Evolutionary conservation across 2,113 vertebrate genomes (phyloP).

Genomic region (Actenoides hombroni): DNA sequence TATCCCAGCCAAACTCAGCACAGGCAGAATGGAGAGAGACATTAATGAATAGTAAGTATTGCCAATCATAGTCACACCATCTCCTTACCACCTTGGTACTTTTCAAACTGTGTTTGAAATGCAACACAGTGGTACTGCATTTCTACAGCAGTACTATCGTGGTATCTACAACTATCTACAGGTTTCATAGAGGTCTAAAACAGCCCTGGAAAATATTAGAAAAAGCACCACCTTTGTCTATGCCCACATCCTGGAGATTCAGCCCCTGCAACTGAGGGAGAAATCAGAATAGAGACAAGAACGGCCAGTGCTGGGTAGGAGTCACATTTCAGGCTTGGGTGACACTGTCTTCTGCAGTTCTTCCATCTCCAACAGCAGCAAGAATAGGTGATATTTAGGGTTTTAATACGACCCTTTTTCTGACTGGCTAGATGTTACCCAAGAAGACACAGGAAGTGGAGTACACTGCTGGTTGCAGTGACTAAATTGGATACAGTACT

Average conservation of each 20-base stretch:
- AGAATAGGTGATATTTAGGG: not conserved
- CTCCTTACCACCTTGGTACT: not conserved
- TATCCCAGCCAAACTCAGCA: not conserved
- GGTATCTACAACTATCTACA: not conserved
- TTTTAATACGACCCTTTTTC: not conserved
- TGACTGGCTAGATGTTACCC: not conserved
- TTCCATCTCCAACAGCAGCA: not conserved
- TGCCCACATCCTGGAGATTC: not conserved
- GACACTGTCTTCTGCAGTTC: not conserved
- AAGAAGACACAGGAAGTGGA: not conserved
- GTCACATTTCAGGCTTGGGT: not conserved
- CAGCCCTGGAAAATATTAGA: not conserved
- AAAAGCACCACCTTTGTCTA: not conserved
- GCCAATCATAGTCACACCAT: not conserved
- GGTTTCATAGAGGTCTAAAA: not conserved
- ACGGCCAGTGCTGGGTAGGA: not conserved
- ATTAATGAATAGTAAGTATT: rapidly evolving
- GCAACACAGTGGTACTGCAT: not conserved
- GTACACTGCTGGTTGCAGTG: not conserved
- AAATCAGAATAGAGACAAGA: not conserved
- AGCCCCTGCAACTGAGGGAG: not conserved
- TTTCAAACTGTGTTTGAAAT: not conserved
- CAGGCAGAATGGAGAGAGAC: not conserved
- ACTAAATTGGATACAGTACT: not conserved
- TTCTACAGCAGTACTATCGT: not conserved